Percentiles rank a stretch among this genome's conserved stretches.
These are phyloP conservation scores for Blera fallax DNA, from an alignment of 2,888 invertebrate species.

Conservation along the genomic window DNA sequence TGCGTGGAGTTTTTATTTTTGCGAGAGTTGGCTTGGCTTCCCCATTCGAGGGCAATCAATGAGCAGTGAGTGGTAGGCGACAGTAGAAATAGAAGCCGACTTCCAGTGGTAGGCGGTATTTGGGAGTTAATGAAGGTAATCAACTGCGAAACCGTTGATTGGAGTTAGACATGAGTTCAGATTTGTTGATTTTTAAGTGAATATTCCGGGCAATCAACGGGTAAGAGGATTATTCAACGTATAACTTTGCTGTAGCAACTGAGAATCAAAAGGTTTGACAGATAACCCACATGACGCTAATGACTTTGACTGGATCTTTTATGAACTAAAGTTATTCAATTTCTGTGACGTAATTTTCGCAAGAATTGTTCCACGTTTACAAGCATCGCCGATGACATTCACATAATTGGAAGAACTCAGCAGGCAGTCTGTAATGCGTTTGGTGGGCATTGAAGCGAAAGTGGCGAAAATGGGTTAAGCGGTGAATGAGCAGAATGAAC, in stretches of 20 bases:
- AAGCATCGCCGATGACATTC: too few relatives aligned
- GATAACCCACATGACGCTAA: too few relatives aligned
- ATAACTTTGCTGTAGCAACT: too few relatives aligned
- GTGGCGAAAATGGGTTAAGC: neutral
- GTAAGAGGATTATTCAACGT: too few relatives aligned
- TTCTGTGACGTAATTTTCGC: too few relatives aligned
- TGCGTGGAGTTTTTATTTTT: slow-evolving; percentile 45
- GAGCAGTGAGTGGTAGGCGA: slow-evolving; percentile 19
- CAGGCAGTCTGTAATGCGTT: neutral
- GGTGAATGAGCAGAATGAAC: neutral
- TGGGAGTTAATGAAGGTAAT: slow-evolving; percentile 64
- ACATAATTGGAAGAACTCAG: neutral
- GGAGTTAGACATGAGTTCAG: neutral
- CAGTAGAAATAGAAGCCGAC: slow-evolving; percentile 17
- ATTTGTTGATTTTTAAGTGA: slow-evolving; percentile 21
- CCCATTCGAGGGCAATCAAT: slow-evolving; percentile 49
- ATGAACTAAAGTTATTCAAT: too few relatives aligned
- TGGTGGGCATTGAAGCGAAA: too few relatives aligned
- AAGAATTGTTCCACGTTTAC: too few relatives aligned
- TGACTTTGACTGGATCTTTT: too few relatives aligned
- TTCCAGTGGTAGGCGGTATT: slow-evolving; percentile 56
- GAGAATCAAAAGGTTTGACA: too few relatives aligned
- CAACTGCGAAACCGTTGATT: slow-evolving; percentile 49
- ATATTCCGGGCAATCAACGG: neutral
- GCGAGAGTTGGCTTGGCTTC: slow-evolving; percentile 36